Evolutionary conservation across 2,797 vertebrate species (phyloP), one percentile per base, ranked within the genome.

Genomic region (Peromyscus attwateri): DNA sequence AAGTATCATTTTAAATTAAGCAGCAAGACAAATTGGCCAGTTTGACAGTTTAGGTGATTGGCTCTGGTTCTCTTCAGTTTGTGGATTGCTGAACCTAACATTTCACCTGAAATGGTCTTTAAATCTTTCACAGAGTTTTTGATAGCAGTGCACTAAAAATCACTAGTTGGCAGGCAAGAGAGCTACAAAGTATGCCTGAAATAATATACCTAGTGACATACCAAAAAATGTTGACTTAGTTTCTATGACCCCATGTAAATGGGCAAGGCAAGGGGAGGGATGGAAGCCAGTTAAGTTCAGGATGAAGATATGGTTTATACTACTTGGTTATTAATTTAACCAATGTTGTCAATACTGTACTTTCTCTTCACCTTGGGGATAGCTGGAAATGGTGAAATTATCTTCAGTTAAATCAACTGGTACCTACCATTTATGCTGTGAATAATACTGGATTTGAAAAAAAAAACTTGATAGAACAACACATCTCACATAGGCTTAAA

Each of bases 281-380:
- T 16, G 27, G 31, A 49, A 92, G 8, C 23, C 31, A 27, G 49
- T 85, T 93, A 62, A 93, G 70, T 43, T 27, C 70, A 92, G 13
- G 21, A 37, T 87, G 95, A 97, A 94, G 62, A 87, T 77, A 93
- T n/a, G 95, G 96, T 95, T 97, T 96, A 80, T 19, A 62, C 55
- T 19, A 68, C 55, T 49, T 96, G 62, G 84, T 97, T 97, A 87
- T 93, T 94, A 91, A 97, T 83, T 98, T 92, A 96, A 93, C 55
- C 92, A 95, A 7, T 89, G 57, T 95, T 95, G 83, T 95, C 92
- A 92, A 92, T 96, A 92, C 49, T 68, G 0, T 70, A 84, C 95
- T 96, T 97, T 97, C 66, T 23, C 60, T 92, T 94, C 92, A 82
- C 84, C 77, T 95, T 76, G 75, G 55, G 64, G 25, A 80, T 91